phyloP scores from a whole-genome alignment of 1,140 invertebrate species.

The Megathymus violae region DNA sequence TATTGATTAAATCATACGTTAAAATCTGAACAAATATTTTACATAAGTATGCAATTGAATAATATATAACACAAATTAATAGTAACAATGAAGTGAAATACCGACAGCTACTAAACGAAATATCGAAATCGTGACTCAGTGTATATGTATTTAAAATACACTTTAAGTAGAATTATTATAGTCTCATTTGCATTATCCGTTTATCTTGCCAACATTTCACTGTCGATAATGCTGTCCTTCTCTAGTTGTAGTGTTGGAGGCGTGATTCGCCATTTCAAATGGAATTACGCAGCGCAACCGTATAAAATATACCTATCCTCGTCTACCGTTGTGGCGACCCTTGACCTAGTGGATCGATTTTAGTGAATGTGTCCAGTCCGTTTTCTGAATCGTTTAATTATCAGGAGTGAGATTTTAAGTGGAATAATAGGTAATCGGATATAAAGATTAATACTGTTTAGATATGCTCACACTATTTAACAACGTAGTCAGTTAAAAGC shows the following conservation, averaged over 20 bases:
- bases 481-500: neutral
- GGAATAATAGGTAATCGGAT: slow-evolving; percentile 1
- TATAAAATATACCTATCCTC: slow-evolving; percentile 69
- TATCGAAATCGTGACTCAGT: slow-evolving; percentile 66
- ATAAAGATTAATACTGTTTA: neutral
- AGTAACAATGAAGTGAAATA: slow-evolving; percentile 71
- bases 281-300: slow-evolving; percentile 63
- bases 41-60: slow-evolving; percentile 58
- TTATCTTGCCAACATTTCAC: slow-evolving; percentile 69
- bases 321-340: slow-evolving; percentile 68
- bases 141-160: slow-evolving; percentile 49
- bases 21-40: slow-evolving; percentile 51
- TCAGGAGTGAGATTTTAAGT: slow-evolving; percentile 46
- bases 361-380: slow-evolving; percentile 70
- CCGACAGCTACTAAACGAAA: slow-evolving; percentile 61
- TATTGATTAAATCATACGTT: slow-evolving; percentile 5
- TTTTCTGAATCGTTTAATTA: slow-evolving; percentile 65
- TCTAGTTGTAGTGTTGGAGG: slow-evolving; percentile 71
- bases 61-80: slow-evolving; percentile 64
- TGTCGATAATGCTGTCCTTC: slow-evolving; percentile 70
- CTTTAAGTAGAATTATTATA: slow-evolving; percentile 59
- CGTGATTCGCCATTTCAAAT: slow-evolving; percentile 77
- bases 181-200: slow-evolving; percentile 66
- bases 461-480: slow-evolving; percentile 2
- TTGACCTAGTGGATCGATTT: slow-evolving; percentile 78